Base-by-base conservation (phyloP, 2,888 invertebrate species). In the Drosophila recens region DNA sequence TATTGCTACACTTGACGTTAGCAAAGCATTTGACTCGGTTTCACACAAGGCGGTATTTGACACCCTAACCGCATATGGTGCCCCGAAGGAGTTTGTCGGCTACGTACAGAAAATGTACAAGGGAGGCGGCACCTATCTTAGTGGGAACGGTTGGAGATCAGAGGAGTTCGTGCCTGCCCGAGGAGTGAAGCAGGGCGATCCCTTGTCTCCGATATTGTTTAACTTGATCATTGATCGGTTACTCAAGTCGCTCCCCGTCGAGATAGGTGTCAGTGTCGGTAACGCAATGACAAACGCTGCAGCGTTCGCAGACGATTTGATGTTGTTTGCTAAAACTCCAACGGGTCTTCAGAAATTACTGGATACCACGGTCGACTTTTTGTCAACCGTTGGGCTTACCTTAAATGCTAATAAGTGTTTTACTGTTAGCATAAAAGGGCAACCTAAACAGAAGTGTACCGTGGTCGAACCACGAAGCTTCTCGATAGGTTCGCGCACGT, bases 231-330 rank as follows among this genome's bases (percentile, higher is more conserved):
- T 63, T 11, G 63, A 56, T 46, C 57, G 40, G 11, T 56, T 62
- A 17, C 46, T 66, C 36, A 46, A 52, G 33, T 36, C 66, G 15
- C 42, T 67, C 1, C 49, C 67, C 43, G 10, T 13, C 2, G 58
- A 52, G 17, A 61, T 61, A 38, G 54, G 67, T 61, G 67, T 54
- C 30, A 38, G 10, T n/a, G 51, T 63, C 20, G 54, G 63, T 11
- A 40, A 40, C 11, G 51, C 51, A n/a, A 51, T 9, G 10, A 65
- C 38, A 58, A 49, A 56, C 13, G 42, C 48, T 8, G 66, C 48
- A 34, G 53, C 59, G 3, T 66, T 59, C 58, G 58, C 66, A 53
- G 59, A 66, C 23, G 59, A 66, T 40, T 20, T 59, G 38, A 15
- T 66, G 33, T 52, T 66, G 0, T 66, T 66, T 34, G 58, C 66